Conservation (phyloP, 2,888 invertebrate species). For the Thera obeliscata region DNA sequence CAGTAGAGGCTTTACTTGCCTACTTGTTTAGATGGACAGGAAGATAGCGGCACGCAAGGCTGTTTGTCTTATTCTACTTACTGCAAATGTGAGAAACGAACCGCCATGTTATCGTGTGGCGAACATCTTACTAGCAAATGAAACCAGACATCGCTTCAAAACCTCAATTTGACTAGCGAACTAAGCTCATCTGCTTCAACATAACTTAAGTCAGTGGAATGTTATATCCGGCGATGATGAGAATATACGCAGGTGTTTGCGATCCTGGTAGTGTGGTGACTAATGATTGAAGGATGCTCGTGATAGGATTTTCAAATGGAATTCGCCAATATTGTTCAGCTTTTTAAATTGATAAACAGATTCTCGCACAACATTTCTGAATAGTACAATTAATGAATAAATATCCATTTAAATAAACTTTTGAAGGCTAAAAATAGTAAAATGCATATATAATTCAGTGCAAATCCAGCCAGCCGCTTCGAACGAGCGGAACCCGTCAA, state of each 20-base stretch:
- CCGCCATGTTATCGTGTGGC: conserved; percentile 14
- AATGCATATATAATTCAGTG: conserved; percentile 20
- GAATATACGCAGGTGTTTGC: neutral
- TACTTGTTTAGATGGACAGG: conserved; percentile 21
- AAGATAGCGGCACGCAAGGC: conserved; percentile 20
- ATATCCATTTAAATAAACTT: conserved; percentile 16
- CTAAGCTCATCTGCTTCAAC: neutral
- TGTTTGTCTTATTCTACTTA: conserved; percentile 21
- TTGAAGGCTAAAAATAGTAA: conserved; percentile 18
- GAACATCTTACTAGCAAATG: conserved; percentile 12
- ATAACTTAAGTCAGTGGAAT: neutral
- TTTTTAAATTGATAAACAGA: neutral
- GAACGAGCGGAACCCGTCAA: conserved; percentile 4
- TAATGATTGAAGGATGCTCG: neutral
- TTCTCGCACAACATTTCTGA: neutral
- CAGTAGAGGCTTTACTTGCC: conserved; percentile 8
- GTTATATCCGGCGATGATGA: neutral
- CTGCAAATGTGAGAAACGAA: conserved; percentile 25
- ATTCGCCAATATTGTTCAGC: neutral
- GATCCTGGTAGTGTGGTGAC: neutral
- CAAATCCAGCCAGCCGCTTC: conserved; percentile 11
- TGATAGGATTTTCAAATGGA: too few relatives aligned
- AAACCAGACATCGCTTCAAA: neutral
- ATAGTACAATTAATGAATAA: conserved; percentile 4
- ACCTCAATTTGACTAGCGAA: neutral